phyloP scores from a whole-genome alignment of 23 tunicate species.

The Corella eumyota region DNA sequence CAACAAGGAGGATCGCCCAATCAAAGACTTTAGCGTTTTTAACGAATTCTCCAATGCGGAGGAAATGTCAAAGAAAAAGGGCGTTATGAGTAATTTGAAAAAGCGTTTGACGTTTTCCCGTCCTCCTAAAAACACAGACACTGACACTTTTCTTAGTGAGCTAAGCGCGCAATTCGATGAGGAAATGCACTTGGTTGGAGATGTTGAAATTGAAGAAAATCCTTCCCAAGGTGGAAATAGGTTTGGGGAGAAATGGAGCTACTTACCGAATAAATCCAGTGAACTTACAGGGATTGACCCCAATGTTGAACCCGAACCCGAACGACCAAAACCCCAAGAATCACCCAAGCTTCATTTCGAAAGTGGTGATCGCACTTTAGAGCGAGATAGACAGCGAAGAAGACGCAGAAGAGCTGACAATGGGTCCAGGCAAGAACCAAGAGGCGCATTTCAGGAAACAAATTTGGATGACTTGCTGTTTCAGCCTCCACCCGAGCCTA shows the following conservation, averaged over 20 bases:
- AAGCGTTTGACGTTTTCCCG: conserved; percentile 58
- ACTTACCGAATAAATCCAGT: conserved; percentile 23
- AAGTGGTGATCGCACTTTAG: conserved; percentile 16
- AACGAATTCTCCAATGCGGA: neutral
- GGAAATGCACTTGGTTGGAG: conserved; percentile 58
- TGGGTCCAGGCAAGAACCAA: neutral
- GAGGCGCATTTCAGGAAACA: neutral
- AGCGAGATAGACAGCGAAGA: conserved; percentile 29
- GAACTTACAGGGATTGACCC: neutral
- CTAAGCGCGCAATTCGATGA: conserved; percentile 82
- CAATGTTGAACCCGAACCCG: conserved; percentile 4
- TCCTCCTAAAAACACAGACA: conserved; percentile 73
- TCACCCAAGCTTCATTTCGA: neutral
- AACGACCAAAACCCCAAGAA: conserved; percentile 20
- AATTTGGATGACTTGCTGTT: neutral
- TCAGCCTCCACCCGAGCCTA: conserved; percentile 3
- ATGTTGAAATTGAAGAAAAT: conserved; percentile 31
- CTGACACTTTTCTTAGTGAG: conserved; percentile 72
- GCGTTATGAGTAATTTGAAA: conserved; percentile 26
- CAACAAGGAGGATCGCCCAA: no score
- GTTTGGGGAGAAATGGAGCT: conserved; percentile 83
- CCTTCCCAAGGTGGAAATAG: conserved; percentile 20
- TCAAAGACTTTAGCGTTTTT: neutral
- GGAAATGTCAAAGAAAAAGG: conserved; percentile 9
- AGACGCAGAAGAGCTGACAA: conserved; percentile 21